Base-by-base conservation (phyloP, 2,113 vertebrate species). In the Perca fluviatilis region DNA sequence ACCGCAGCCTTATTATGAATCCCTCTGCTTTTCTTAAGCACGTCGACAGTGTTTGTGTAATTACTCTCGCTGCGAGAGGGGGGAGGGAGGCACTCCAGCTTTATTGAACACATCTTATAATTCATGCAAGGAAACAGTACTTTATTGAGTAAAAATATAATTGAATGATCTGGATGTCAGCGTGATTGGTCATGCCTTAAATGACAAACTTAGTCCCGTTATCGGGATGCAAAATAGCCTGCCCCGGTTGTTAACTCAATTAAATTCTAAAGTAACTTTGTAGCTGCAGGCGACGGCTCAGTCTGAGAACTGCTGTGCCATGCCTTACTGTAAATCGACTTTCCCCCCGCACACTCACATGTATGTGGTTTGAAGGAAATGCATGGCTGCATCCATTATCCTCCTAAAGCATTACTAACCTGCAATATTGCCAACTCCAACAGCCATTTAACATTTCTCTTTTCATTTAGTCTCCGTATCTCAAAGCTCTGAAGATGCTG, bases 131-230 rank as follows among this genome's bases (percentile, higher is more conserved):
- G 61, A 76, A 68, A 86, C 14, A 13, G 11, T 46, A 56, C 25
- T 75, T 74, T 5, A 30, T 30, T 33, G 23, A 63, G 30, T 77
- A 23, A 21, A 33, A 46, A 68, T 81, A 60, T 77, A 53, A 78
- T 79, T 58, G 50, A 79, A 86, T 80, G 60, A 81, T 81, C 18
- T 60, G 67, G 66, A 56, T 65, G 80, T 80, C 84, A n/a, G 19
- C 71, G 36, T 73, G 76, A 92, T 86, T 86, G 70, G 88, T 84
- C 74, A 71, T 6, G 67, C 78, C 73, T 51, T 82, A 30, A 79
- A 50, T 81, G 63, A 91, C 18, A 58, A 73, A 64, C 68, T 12
- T 12, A 60, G 57, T 70, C 49, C 30, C 11, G 51, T 67, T 69
- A 62, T 46, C 57, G 63, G 43, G n/a, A 78, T 78, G 65, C 51